Evolutionary conservation across 2,797 vertebrate genomes (phyloP).

Genomic region (Oreochromis mossambicus): DNA sequence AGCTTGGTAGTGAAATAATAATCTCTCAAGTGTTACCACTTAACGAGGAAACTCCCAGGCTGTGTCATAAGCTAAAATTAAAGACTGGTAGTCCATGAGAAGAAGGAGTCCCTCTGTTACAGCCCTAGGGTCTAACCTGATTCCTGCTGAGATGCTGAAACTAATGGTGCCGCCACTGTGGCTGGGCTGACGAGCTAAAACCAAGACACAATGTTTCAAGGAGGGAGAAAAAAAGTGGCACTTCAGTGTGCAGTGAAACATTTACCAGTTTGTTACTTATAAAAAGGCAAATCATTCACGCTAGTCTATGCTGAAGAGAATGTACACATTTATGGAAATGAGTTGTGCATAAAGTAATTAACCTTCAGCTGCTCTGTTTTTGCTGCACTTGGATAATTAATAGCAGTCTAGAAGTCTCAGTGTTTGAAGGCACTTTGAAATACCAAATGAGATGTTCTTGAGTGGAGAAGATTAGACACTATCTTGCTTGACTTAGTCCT

Average conservation of each 20-base stretch:
- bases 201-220: not conserved
- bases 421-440: not conserved
- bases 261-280: not conserved
- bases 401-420: not conserved
- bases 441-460: not conserved
- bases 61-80: constrained; percentile 36
- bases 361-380: not conserved
- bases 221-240: not conserved
- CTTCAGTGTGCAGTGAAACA: not conserved
- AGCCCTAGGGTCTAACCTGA: constrained; percentile 37
- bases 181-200: not conserved
- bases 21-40: constrained; percentile 32
- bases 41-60: constrained; percentile 40
- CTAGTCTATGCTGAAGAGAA: not conserved
- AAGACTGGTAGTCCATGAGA: constrained; percentile 37
- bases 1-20: constrained; percentile 14
- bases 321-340: not conserved
- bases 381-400: not conserved
- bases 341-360: not conserved
- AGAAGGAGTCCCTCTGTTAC: constrained; percentile 26
- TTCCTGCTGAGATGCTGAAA: constrained; percentile 39
- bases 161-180: constrained; percentile 10
- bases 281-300: not conserved
- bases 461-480: not conserved
- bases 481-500: not conserved